These are phyloP conservation scores for Paratrypauchen microcephalus DNA, from an alignment of 2,797 vertebrate species.

Conservation along the genomic window DNA sequence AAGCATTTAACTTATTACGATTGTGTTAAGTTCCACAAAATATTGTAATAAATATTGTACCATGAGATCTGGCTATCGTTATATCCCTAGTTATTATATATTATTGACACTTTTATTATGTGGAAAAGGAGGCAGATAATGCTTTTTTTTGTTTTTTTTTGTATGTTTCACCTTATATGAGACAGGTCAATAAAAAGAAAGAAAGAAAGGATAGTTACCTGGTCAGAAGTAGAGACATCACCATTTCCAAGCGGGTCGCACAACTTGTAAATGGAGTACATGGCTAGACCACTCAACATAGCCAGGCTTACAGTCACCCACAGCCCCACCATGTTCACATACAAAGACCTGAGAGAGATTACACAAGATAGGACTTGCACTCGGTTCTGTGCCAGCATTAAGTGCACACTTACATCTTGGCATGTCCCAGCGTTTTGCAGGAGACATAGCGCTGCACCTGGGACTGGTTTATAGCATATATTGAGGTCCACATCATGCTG, in stretches of 20 bases:
- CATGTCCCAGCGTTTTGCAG: constrained; percentile 77
- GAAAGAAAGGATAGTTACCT: constrained; percentile 60
- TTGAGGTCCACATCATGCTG: constrained; percentile 79
- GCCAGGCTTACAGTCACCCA: constrained; percentile 80
- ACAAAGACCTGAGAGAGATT: constrained; percentile 71
- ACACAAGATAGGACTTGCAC: constrained; percentile 26
- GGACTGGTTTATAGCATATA: constrained; percentile 84
- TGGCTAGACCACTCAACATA: constrained; percentile 76
- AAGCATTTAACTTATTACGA: too few species aligned
- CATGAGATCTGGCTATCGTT: too few species aligned
- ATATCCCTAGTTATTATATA: too few species aligned
- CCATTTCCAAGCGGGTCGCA: constrained; percentile 77
- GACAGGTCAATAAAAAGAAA: too few species aligned
- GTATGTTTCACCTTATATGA: too few species aligned
- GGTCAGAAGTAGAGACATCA: constrained; percentile 66
- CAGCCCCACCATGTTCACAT: constrained; percentile 79
- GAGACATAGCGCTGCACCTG: constrained; percentile 85
- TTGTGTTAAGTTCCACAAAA: too few species aligned
- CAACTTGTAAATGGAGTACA: constrained; percentile 82
- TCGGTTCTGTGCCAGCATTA: background rate
- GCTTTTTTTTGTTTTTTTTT: too few species aligned
- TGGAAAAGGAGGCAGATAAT: too few species aligned
- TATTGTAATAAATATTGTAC: too few species aligned
- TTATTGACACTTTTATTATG: too few species aligned
- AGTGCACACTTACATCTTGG: constrained; percentile 77